Evolutionary conservation across 2,113 vertebrate genomes (phyloP).

Genomic region (Paraplagusia blochii): DNA sequence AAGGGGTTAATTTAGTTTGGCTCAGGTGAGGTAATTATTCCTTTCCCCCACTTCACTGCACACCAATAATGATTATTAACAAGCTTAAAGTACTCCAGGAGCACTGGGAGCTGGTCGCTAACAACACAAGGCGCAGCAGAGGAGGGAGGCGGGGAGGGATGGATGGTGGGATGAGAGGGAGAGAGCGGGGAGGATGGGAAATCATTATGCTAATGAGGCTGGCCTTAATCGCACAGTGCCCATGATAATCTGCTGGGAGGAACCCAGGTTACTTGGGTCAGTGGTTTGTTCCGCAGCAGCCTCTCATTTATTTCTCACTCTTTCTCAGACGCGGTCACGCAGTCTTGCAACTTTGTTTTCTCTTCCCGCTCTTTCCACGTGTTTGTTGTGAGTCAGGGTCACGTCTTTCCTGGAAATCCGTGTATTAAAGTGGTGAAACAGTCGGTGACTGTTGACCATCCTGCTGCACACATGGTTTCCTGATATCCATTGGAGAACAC

Average conservation of each 20-base stretch:
- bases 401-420: background rate
- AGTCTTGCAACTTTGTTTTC: conserved; percentile 31
- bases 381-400: conserved; percentile 22
- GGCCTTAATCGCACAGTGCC: conserved; percentile 84
- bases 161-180: conserved; percentile 56
- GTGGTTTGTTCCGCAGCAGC: conserved; percentile 63
- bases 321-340: conserved; percentile 27
- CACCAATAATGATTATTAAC: conserved; percentile 99
- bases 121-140: conserved; percentile 72
- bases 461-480: too few species aligned
- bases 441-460: too few species aligned
- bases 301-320: conserved; percentile 50
- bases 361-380: conserved; percentile 12
- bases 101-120: conserved; percentile 92
- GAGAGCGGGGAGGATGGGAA: conserved; percentile 79
- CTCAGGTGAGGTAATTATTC: conserved; percentile 99
- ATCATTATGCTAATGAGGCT: conserved; percentile 93
- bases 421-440: too few species aligned
- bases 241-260: conserved; percentile 83
- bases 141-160: conserved; percentile 53
- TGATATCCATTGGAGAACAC: too few species aligned
- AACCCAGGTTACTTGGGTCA: conserved; percentile 81
- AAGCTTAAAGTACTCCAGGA: conserved; percentile 90
- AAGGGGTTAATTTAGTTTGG: conserved; percentile 91
- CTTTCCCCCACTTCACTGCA: conserved; percentile 92